Percentiles rank a stretch among this genome's conserved stretches.
phyloP scores from a whole-genome alignment of 1,140 invertebrate species.

The Ceratitis capitata region DNA sequence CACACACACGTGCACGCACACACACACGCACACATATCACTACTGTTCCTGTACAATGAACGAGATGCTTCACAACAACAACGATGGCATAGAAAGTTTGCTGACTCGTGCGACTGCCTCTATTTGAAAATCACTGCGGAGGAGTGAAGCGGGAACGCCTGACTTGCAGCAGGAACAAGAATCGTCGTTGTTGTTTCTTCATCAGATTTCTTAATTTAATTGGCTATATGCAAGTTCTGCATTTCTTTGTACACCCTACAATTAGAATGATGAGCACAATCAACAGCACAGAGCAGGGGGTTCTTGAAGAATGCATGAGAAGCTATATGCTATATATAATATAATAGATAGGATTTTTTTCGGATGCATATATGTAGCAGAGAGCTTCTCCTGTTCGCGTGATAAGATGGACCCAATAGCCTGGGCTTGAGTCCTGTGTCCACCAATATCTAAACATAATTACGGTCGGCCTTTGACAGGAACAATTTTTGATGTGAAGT shows the following conservation, averaged over 20 bases:
- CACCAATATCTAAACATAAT: no score
- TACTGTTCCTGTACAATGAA: neutral
- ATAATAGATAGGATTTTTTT: no score
- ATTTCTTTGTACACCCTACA: slow-evolving; percentile 25
- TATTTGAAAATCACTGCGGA: neutral
- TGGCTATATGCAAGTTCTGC: slow-evolving; percentile 28
- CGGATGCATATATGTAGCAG: neutral
- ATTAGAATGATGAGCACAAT: neutral
- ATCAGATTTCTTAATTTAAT: slow-evolving; percentile 38
- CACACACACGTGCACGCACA: neutral
- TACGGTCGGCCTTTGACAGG: no score
- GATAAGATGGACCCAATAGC: no score
- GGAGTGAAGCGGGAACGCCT: neutral
- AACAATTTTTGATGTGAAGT: no score
- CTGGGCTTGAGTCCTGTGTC: no score
- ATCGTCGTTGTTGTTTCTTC: slow-evolving; percentile 16
- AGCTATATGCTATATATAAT: no score
- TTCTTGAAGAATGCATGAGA: no score
- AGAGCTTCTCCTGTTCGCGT: no score
- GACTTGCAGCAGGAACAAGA: neutral
- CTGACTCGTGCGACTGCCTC: neutral
- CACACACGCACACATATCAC: neutral
- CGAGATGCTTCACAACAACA: neutral
- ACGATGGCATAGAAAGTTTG: neutral
- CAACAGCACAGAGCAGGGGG: neutral